A percentile compares a stretch with the other conserved stretches of the same genome.
These are phyloP conservation scores for Tringa solitaria DNA, from an alignment of 2,113 vertebrate genomes.

Conservation along the genomic window DNA sequence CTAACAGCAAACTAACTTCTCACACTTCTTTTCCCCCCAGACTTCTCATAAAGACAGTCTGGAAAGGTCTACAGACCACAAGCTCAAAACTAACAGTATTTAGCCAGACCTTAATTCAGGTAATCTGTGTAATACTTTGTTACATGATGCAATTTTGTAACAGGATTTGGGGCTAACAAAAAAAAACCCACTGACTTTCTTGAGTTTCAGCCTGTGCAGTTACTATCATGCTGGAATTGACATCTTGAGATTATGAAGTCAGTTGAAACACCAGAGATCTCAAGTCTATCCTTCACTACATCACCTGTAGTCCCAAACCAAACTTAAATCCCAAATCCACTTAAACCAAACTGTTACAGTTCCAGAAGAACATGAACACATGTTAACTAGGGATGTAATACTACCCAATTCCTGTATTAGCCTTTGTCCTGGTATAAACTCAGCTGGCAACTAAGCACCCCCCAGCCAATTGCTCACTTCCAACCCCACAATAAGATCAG, in stretches of 20 bases:
- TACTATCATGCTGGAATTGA: not conserved
- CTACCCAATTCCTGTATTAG: not conserved
- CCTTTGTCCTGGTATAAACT: not conserved
- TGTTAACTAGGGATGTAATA: rapidly evolving
- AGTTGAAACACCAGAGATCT: not conserved
- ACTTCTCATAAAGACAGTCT: not conserved
- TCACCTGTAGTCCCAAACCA: not conserved
- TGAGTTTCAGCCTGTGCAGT: not conserved
- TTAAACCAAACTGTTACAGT: not conserved
- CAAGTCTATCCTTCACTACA: not conserved
- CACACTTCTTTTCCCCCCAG: no score
- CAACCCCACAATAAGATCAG: not conserved
- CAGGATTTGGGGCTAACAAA: not conserved
- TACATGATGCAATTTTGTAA: not conserved
- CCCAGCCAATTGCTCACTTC: not conserved
- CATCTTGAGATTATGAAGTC: not conserved
- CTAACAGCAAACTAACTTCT: not conserved
- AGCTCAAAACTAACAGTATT: not conserved
- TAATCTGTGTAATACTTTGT: not conserved
- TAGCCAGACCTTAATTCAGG: not conserved
- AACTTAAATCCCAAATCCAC: not conserved
- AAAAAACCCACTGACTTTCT: not conserved
- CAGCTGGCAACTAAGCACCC: not conserved
- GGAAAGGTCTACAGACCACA: not conserved
- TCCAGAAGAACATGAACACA: not conserved